A percentile compares a stretch with the other conserved stretches of the same genome.
phyloP scores from a whole-genome alignment of 2,113 vertebrate genomes.

The Tachuris rubrigastra region DNA sequence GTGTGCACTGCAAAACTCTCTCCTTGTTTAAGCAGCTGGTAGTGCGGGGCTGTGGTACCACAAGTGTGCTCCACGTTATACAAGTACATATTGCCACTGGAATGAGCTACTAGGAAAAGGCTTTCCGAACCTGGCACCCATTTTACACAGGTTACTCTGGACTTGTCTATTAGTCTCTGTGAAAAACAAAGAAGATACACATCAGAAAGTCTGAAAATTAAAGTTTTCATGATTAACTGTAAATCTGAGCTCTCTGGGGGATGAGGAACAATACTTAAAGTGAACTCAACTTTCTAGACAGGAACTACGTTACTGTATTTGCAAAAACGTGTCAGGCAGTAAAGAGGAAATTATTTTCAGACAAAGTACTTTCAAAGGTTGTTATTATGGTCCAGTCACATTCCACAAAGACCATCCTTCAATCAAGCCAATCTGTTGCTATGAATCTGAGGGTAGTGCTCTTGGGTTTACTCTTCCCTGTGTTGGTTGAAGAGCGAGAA shows the following conservation, averaged over 20 bases:
- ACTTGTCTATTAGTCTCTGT: conserved; percentile 99
- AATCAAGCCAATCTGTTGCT: neutral
- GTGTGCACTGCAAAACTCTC: conserved; percentile 96
- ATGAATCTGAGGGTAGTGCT: neutral
- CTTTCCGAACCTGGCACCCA: conserved; percentile 99
- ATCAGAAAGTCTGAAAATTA: conserved; percentile 61
- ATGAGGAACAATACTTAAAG: neutral
- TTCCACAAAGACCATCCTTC: neutral
- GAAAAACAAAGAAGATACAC: conserved; percentile 73
- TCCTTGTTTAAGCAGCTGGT: conserved; percentile 98
- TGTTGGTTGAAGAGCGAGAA: neutral
- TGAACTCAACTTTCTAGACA: neutral
- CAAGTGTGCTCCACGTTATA: conserved; percentile 98
- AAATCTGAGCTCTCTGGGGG: neutral
- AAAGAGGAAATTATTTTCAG: neutral
- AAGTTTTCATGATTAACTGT: neutral
- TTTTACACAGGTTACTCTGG: conserved; percentile 95
- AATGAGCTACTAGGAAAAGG: conserved; percentile 97
- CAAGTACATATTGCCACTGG: conserved; percentile 96
- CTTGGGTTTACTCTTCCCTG: neutral
- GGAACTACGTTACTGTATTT: neutral
- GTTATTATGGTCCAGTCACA: neutral
- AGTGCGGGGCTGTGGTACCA: conserved; percentile 94
- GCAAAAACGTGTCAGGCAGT: neutral
- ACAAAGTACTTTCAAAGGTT: neutral